phyloP scores from a whole-genome alignment of 2,113 vertebrate species.

The human region DNA sequence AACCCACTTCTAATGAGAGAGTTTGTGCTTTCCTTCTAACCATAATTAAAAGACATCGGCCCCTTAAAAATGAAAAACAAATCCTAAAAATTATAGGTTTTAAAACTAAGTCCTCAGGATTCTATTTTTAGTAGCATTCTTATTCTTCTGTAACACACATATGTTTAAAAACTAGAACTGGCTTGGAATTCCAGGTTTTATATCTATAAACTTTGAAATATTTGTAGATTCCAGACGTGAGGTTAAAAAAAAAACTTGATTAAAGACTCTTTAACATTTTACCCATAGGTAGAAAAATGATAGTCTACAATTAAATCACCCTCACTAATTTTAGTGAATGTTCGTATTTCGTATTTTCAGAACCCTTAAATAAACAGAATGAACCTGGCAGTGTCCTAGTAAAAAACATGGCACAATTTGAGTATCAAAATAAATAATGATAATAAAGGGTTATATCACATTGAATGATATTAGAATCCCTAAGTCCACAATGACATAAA shows the following conservation, averaged over 20 bases:
- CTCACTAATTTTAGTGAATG: constrained; percentile 45
- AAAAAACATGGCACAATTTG: constrained; percentile 24
- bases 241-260: constrained; percentile 27
- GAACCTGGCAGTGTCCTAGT: neutral
- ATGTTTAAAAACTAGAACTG: constrained; percentile 15
- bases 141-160: constrained; percentile 9
- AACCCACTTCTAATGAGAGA: constrained; percentile 50
- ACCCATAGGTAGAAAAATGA: neutral
- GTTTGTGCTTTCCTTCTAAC: constrained; percentile 52
- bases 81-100: constrained; percentile 48
- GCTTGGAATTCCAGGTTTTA: constrained; percentile 48
- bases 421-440: constrained; percentile 42
- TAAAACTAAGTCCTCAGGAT: constrained; percentile 46
- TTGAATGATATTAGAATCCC: constrained; percentile 29
- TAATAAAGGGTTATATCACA: constrained; percentile 33
- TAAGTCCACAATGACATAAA: constrained; percentile 19
- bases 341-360: neutral
- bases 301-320: constrained; percentile 52
- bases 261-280: constrained; percentile 45
- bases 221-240: neutral
- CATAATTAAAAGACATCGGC: constrained; percentile 49
- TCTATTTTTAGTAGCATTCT: constrained; percentile 41
- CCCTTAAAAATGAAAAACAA: constrained; percentile 50
- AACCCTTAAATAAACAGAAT: constrained; percentile 13
- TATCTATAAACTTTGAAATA: constrained; percentile 41